Percentiles rank a stretch among this genome's conserved stretches.
These are phyloP conservation scores for Lota lota DNA, from an alignment of 2,113 vertebrate species.

Conservation along the genomic window DNA sequence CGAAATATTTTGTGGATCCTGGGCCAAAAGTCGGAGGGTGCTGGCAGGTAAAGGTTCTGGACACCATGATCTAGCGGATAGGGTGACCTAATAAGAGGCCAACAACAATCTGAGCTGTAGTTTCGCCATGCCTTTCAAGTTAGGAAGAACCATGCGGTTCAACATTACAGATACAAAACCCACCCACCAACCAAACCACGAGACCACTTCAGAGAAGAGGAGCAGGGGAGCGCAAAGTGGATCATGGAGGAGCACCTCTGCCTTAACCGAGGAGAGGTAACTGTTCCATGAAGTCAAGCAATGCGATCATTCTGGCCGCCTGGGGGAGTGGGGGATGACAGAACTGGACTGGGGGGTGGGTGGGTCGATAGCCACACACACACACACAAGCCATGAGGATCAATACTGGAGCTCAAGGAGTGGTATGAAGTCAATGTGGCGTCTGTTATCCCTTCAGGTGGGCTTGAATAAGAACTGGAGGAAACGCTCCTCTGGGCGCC, in stretches of 20 bases:
- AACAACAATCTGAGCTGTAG: too few relatives aligned
- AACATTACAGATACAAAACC: too few relatives aligned
- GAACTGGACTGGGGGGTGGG: constrained; percentile 26
- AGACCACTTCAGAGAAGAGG: too few relatives aligned
- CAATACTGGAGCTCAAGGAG: constrained; percentile 48
- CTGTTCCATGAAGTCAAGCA: constrained; percentile 38
- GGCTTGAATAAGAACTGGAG: constrained; percentile 46
- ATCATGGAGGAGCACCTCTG: constrained; percentile 30
- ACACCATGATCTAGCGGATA: too few relatives aligned
- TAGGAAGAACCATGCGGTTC: too few relatives aligned
- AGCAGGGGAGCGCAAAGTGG: constrained; percentile 7
- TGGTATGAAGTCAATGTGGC: constrained; percentile 55
- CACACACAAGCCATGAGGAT: constrained; percentile 28
- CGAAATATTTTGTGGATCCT: too few relatives aligned
- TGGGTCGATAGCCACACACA: constrained; percentile 48
- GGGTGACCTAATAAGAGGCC: too few relatives aligned
- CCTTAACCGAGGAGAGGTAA: constrained; percentile 22
- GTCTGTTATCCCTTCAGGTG: constrained; percentile 64
- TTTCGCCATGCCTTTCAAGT: too few relatives aligned
- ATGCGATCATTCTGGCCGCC: constrained; percentile 50
- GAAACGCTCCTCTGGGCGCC: constrained; percentile 27
- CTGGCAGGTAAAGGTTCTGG: too few relatives aligned
- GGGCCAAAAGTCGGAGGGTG: too few relatives aligned
- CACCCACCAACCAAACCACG: too few relatives aligned
- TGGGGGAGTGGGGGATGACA: background rate